Percentiles rank a stretch among this genome's conserved stretches.
phyloP scores from a whole-genome alignment of 1,140 invertebrate species.

The Drosophila pseudoananassae region DNA sequence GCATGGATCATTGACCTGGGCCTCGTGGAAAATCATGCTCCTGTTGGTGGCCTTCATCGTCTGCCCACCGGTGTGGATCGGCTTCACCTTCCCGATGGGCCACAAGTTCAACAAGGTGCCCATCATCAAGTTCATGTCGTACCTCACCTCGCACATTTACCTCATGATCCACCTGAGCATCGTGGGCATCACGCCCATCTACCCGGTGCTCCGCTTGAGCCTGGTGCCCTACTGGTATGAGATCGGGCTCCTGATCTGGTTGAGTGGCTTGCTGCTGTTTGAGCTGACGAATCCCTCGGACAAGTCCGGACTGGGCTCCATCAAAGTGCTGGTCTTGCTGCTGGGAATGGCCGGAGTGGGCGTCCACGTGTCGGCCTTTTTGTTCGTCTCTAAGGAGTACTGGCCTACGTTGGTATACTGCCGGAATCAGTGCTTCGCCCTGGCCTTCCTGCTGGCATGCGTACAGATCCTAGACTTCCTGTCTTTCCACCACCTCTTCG shows the following conservation, averaged over 20 bases:
- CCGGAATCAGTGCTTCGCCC: slow-evolving; percentile 97
- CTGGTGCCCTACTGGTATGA: slow-evolving; percentile 96
- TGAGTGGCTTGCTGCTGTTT: slow-evolving; percentile 97
- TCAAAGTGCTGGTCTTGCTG: slow-evolving; percentile 95
- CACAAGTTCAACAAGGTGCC: slow-evolving; percentile 98
- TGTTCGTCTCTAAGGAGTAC: slow-evolving; percentile 88
- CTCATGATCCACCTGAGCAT: slow-evolving; percentile 96
- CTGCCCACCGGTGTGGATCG: slow-evolving; percentile 97
- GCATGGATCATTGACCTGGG: slow-evolving; percentile 98
- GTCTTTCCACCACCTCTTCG: slow-evolving; percentile 99
- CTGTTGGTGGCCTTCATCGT: slow-evolving; percentile 96
- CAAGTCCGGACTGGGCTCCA: slow-evolving; percentile 96
- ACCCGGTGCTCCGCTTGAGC: slow-evolving; percentile 90
- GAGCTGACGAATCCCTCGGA: slow-evolving; percentile 98
- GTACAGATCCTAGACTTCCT: slow-evolving; percentile 98
- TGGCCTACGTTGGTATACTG: slow-evolving; percentile 95
- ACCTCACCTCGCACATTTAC: slow-evolving; percentile 98
- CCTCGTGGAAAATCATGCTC: slow-evolving; percentile 96
- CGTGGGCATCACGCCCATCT: slow-evolving; percentile 95
- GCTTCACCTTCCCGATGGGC: slow-evolving; percentile 97
- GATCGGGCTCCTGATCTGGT: slow-evolving; percentile 97
- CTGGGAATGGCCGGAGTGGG: slow-evolving; percentile 96
- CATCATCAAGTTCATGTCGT: slow-evolving; percentile 99
- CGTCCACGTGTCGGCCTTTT: slow-evolving; percentile 93
- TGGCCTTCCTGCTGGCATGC: slow-evolving; percentile 97